Evolutionary conservation across 2,888 invertebrate genomes (phyloP), one percentile per base, ranked within the genome.

Genomic region (Lissonota sp.): DNA sequence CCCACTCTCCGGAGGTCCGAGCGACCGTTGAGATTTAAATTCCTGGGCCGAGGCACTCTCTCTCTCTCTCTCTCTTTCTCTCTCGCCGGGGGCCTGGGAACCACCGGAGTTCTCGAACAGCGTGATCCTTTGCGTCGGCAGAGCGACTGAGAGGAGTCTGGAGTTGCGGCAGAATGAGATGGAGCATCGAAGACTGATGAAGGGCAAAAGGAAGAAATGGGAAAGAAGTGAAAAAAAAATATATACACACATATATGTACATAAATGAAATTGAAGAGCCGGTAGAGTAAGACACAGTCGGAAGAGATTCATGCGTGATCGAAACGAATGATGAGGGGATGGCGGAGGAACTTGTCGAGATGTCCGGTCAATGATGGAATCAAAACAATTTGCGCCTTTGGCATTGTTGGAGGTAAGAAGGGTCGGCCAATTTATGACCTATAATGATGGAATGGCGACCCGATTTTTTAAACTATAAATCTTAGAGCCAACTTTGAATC

Each of bases 21-120:
- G 85, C 89, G 92, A 92, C 92, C 89, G 92, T 92, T 92, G 91
- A 91, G 92, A 91, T 91, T 92, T 91, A 90, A 92, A 92, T 92
- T 92, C 91, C 89, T 88, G 86, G 86, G 73, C 86, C 72, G 84
- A 60, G 85, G 84, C 83, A 83, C 49, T 49, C 49, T 49, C n/a
- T 49, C 49, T 49, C 10, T 10, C 49, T 49, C 49, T 12, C 49
- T 1, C 49, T 49, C 49, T 49, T 10, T 49, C 49, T 5, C 49
- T 49, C 49, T 83, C 79, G 82, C 80, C 84, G 84, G 84, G 81
- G 84, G 87, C 88, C 86, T 89, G 90, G 88, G 90, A 90, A 89
- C 79, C 79, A 66, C 37, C 81, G 60, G 75, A 77, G 74, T 70
- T 78, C 62, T n/a, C 26, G 26, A 26, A 42, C 26, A n/a, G 46